Conservation (phyloP, 2,797 vertebrate species). For the Acipenser transmontanus region DNA sequence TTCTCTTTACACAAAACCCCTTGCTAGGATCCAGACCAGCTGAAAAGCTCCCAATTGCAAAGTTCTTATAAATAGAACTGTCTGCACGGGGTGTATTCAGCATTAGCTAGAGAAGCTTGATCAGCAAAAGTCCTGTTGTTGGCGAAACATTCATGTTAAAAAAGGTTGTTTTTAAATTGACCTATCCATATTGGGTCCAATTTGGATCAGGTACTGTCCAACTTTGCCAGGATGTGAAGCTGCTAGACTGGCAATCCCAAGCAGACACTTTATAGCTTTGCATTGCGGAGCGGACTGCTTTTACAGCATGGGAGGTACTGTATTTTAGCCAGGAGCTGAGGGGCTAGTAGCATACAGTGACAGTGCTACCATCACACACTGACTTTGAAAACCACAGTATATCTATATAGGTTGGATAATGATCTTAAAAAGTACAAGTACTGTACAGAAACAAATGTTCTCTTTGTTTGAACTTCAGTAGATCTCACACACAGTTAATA, state of each 20-base stretch:
- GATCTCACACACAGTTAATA: constrained; percentile 73
- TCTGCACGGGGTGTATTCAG: too few relatives aligned
- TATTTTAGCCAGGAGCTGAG: not conserved
- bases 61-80: too few relatives aligned
- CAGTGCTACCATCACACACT: not conserved
- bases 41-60: too few relatives aligned
- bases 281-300: not conserved
- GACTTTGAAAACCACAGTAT: not conserved
- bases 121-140: too few relatives aligned
- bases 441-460: constrained; percentile 58
- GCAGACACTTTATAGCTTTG: not conserved
- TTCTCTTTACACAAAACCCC: too few relatives aligned
- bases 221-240: not conserved
- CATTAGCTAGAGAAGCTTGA: too few relatives aligned
- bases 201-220: too few relatives aligned
- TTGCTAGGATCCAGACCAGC: too few relatives aligned
- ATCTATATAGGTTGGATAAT: not conserved
- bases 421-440: not conserved
- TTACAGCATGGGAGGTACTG: constrained; percentile 3
- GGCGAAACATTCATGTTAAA: too few relatives aligned
- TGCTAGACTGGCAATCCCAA: not conserved
- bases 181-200: too few relatives aligned
- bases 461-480: constrained; percentile 65
- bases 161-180: too few relatives aligned
- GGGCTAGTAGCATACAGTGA: not conserved